Evolutionary conservation across 2,113 vertebrate genomes (phyloP).

Genomic region (Taurulus bubalis): DNA sequence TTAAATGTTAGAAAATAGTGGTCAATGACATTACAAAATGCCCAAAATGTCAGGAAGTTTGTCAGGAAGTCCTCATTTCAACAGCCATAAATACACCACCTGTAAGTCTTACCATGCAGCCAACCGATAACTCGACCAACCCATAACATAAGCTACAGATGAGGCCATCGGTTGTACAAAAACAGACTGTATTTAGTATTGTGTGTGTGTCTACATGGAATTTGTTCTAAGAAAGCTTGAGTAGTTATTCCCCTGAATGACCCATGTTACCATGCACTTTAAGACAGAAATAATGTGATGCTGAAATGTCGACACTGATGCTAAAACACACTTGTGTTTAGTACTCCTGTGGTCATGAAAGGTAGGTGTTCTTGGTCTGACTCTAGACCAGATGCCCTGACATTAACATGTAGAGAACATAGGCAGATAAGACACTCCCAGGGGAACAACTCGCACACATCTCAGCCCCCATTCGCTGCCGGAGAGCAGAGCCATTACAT

Average conservation of each 20-base stretch:
- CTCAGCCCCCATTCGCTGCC: conserved; percentile 13
- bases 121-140: not conserved
- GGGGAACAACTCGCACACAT: not conserved
- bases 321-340: not conserved
- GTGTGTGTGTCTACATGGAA: not conserved
- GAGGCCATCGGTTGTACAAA: not conserved
- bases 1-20: not conserved
- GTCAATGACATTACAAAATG: not conserved
- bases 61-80: not conserved
- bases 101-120: not conserved
- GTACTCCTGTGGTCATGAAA: not conserved
- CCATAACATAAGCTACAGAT: not conserved
- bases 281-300: too few relatives aligned
- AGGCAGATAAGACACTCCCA: conserved; percentile 6
- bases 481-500: conserved; percentile 64
- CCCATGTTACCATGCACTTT: not conserved
- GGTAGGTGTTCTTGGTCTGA: too few relatives aligned
- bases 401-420: conserved; percentile 23
- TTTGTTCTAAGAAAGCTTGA: not conserved
- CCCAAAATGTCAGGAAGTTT: not conserved
- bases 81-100: not conserved
- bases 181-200: not conserved
- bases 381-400: not conserved
- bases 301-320: not conserved
- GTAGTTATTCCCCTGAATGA: not conserved